Percentiles rank a stretch among this genome's conserved stretches.
phyloP scores from a whole-genome alignment of 2,888 invertebrate genomes.

The Smittia aterrima region DNA sequence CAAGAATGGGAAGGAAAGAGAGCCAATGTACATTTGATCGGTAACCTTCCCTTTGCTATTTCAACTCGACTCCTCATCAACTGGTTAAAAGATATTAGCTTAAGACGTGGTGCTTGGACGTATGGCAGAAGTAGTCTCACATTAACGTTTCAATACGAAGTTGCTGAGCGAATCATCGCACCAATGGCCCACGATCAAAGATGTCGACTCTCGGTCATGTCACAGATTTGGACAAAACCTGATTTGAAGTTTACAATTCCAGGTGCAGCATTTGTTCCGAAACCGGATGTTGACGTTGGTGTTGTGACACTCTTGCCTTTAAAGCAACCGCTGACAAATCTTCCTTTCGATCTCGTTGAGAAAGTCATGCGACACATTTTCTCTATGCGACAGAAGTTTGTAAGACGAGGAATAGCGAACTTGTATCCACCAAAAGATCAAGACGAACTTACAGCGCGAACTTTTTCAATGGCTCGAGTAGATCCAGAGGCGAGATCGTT shows the following conservation, averaged over 20 bases:
- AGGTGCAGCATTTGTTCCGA: conserved; percentile 87
- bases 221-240: conserved; percentile 87
- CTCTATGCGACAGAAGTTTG: conserved; percentile 82
- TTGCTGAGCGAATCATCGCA: conserved; percentile 89
- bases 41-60: conserved; percentile 95
- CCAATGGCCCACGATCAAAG: conserved; percentile 65
- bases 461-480: conserved; percentile 71
- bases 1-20: conserved; percentile 62
- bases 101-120: conserved; percentile 71
- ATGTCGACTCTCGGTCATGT: conserved; percentile 90
- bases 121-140: conserved; percentile 84
- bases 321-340: conserved; percentile 67
- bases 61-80: conserved; percentile 89
- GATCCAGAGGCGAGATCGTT: conserved; percentile 68
- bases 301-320: conserved; percentile 85
- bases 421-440: conserved; percentile 72
- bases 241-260: conserved; percentile 82
- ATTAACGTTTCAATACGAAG: conserved; percentile 96
- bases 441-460: conserved; percentile 62
- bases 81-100: conserved; percentile 80
- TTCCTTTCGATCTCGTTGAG: conserved; percentile 83
- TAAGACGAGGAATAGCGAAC: conserved; percentile 65
- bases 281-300: conserved; percentile 95
- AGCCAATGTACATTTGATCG: conserved; percentile 76
- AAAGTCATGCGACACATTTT: conserved; percentile 86